These are phyloP conservation scores for Pyxicephalus adspersus DNA, from an alignment of 2,113 vertebrate species.

Conservation along the genomic window DNA sequence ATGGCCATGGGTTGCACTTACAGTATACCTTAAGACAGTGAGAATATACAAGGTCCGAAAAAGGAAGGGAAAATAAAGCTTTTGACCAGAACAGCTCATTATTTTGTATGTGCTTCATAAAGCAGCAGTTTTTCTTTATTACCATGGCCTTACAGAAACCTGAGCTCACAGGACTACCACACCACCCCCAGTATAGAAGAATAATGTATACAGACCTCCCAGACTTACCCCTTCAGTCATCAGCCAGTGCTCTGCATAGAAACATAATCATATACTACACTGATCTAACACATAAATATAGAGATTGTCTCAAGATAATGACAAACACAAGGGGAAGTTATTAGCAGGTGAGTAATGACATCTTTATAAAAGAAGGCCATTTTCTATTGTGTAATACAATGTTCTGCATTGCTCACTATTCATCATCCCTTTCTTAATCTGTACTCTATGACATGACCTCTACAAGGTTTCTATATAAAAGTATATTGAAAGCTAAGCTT, in stretches of 20 bases:
- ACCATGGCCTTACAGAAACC: neutral
- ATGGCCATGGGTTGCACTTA: too few species aligned
- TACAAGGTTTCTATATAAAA: too few species aligned
- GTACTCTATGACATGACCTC: too few species aligned
- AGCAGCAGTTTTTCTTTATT: too few species aligned
- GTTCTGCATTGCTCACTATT: neutral
- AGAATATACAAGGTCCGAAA: too few species aligned
- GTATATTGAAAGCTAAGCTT: too few species aligned
- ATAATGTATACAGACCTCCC: neutral
- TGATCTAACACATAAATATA: neutral
- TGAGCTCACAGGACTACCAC: neutral
- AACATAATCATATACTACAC: neutral
- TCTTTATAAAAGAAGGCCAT: constrained; percentile 18
- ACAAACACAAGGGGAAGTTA: constrained; percentile 4
- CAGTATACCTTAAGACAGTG: too few species aligned
- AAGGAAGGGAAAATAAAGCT: too few species aligned
- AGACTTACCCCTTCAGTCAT: neutral
- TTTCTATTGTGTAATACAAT: constrained; percentile 20
- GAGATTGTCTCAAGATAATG: constrained; percentile 9
- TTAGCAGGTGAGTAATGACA: constrained; percentile 29
- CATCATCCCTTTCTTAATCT: too few species aligned
- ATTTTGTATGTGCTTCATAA: too few species aligned
- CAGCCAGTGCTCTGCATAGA: neutral
- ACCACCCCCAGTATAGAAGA: neutral
- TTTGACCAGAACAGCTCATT: too few species aligned